Evolutionary conservation across 2,797 vertebrate species (phyloP).

Genomic region (Discoglossus pictus): DNA sequence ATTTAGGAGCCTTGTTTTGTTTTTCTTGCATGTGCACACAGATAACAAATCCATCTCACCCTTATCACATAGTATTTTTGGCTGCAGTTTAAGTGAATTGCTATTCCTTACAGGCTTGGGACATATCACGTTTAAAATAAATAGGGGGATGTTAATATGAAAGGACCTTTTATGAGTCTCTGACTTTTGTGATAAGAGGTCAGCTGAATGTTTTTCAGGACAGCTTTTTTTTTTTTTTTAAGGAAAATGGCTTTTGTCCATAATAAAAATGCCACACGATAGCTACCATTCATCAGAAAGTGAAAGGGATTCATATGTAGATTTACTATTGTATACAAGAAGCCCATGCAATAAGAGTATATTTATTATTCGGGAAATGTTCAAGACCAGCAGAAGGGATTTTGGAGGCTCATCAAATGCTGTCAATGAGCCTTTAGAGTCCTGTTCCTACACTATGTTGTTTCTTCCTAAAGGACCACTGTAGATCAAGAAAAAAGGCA

Average conservation of each 20-base stretch:
- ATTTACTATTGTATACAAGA: too few species aligned
- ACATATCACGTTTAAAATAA: slow-evolving; percentile 42
- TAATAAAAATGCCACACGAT: slow-evolving; percentile 39
- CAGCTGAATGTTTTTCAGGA: slow-evolving; percentile 38
- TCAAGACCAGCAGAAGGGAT: too few species aligned
- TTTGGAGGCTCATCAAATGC: too few species aligned
- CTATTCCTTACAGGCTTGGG: slow-evolving; percentile 30
- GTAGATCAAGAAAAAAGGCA: too few species aligned
- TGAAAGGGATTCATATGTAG: background rate
- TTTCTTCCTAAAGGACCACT: too few species aligned
- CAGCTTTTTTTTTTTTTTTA: slow-evolving; percentile 55
- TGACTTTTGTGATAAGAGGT: slow-evolving; percentile 41
- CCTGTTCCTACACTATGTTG: too few species aligned
- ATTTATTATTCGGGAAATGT: too few species aligned
- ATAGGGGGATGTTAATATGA: slow-evolving; percentile 48
- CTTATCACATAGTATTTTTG: slow-evolving; percentile 16
- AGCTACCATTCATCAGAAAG: background rate
- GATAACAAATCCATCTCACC: slow-evolving; percentile 22
- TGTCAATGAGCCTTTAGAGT: too few species aligned
- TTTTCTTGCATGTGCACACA: background rate
- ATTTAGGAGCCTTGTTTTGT: background rate
- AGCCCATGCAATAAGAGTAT: too few species aligned
- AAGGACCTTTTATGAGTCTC: slow-evolving; percentile 57
- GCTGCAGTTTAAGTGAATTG: slow-evolving; percentile 51
- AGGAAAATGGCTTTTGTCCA: slow-evolving; percentile 56